These are phyloP conservation scores for Diarsia rubi DNA, from an alignment of 2,888 invertebrate genomes.

Conservation along the genomic window DNA sequence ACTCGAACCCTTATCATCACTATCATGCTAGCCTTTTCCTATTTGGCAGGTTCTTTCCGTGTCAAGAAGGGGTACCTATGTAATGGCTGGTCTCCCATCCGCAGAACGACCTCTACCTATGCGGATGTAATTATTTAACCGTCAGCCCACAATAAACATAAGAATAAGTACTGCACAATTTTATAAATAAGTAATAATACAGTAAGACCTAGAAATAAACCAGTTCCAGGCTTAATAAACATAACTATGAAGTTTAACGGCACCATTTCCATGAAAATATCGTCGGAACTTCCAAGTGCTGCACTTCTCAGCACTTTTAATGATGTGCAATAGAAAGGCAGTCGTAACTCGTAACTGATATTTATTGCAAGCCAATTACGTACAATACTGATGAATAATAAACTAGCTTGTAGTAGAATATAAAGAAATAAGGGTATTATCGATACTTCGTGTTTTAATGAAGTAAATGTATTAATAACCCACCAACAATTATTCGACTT, in stretches of 20 bases:
- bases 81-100: neutral
- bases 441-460: neutral
- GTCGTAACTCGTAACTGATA: slow-evolving; percentile 44
- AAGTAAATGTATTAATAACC: neutral
- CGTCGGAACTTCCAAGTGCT: slow-evolving; percentile 35
- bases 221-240: slow-evolving; percentile 3
- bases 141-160: neutral
- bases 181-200: neutral
- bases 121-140: neutral
- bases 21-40: neutral
- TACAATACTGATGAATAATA: slow-evolving; percentile 48
- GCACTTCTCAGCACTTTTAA: slow-evolving; percentile 45
- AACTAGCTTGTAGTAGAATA: slow-evolving; percentile 20
- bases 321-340: slow-evolving; percentile 46
- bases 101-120: neutral
- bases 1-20: neutral
- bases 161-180: neutral
- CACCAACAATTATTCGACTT: neutral
- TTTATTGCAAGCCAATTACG: slow-evolving; percentile 54
- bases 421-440: neutral
- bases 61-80: neutral
- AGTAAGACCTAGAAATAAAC: neutral
- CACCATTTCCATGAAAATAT: slow-evolving; percentile 43
- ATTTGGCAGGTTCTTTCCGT: neutral
- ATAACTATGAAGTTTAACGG: slow-evolving; percentile 47